These are phyloP conservation scores for Corapipo altera DNA, from an alignment of 2,113 vertebrate genomes.

Conservation along the genomic window DNA sequence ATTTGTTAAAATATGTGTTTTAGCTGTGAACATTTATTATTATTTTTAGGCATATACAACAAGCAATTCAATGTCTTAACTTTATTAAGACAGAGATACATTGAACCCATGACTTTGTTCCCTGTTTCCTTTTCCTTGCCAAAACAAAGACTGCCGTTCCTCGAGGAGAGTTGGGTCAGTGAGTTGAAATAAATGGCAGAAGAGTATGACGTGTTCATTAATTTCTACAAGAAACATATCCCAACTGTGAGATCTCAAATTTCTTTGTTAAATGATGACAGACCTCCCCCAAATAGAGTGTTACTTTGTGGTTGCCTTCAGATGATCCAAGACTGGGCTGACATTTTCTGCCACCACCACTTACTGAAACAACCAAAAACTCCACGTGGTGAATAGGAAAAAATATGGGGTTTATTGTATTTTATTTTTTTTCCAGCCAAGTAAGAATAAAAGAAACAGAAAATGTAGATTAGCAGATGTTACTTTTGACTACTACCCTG, in stretches of 20 bases:
- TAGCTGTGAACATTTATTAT: background rate
- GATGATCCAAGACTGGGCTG: background rate
- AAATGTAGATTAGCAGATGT: background rate
- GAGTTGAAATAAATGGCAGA: background rate
- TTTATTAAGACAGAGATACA: background rate
- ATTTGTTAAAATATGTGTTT: background rate
- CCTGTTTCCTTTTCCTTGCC: background rate
- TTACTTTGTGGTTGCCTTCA: background rate
- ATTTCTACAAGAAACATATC: background rate
- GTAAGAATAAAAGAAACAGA: background rate
- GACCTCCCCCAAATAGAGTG: too few relatives aligned
- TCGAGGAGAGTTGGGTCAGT: background rate
- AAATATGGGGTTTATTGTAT: background rate
- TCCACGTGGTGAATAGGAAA: background rate
- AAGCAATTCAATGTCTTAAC: background rate
- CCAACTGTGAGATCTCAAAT: background rate
- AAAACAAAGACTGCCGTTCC: background rate
- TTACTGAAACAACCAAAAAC: background rate
- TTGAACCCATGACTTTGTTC: background rate
- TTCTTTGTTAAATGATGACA: background rate
- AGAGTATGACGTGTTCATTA: background rate
- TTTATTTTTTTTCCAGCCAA: background rate
- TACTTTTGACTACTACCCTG: background rate
- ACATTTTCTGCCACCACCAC: background rate
- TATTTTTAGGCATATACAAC: background rate